Evolutionary conservation across 1,140 invertebrate species (phyloP).

Genomic region (Drosophila cardini): DNA sequence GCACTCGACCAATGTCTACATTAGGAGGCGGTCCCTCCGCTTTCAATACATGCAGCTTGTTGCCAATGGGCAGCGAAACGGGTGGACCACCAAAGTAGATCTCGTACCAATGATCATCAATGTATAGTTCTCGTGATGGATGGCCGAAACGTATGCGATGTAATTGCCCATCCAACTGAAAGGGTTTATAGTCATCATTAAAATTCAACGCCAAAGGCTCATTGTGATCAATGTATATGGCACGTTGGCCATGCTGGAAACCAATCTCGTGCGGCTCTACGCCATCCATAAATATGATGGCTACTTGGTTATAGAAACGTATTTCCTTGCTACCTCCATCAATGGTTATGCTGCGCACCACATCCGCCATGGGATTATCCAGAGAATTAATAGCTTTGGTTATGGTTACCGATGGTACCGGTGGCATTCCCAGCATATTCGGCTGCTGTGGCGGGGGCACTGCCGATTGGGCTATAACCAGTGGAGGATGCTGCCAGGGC

Average conservation of each 20-base stretch:
- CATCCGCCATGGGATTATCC: conserved; percentile 79
- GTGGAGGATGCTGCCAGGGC: conserved; percentile 72
- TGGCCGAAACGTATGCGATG: conserved; percentile 95
- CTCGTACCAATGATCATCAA: conserved; percentile 94
- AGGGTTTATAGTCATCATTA: conserved; percentile 90
- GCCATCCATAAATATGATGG: conserved; percentile 92
- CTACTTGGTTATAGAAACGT: conserved; percentile 93
- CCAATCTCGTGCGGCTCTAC: conserved; percentile 94
- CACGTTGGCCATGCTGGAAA: conserved; percentile 90
- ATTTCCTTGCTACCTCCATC: conserved; percentile 93
- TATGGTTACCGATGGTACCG: conserved; percentile 54
- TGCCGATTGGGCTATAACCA: conserved; percentile 53
- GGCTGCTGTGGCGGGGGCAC: conserved; percentile 73
- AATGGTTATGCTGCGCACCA: conserved; percentile 91
- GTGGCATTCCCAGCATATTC: conserved; percentile 50
- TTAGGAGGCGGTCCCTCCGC: conserved; percentile 95
- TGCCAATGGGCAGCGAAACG: conserved; percentile 92
- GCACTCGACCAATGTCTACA: conserved; percentile 90
- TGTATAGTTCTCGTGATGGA: conserved; percentile 95
- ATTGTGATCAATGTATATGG: conserved; percentile 89
- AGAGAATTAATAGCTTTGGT: conserved; percentile 79
- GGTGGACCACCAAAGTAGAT: conserved; percentile 96
- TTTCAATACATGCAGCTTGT: conserved; percentile 90
- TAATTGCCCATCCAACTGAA: conserved; percentile 89
- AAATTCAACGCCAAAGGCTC: conserved; percentile 89